These are phyloP conservation scores for Tridacna crocea DNA, from an alignment of 2,888 invertebrate genomes.

Conservation along the genomic window DNA sequence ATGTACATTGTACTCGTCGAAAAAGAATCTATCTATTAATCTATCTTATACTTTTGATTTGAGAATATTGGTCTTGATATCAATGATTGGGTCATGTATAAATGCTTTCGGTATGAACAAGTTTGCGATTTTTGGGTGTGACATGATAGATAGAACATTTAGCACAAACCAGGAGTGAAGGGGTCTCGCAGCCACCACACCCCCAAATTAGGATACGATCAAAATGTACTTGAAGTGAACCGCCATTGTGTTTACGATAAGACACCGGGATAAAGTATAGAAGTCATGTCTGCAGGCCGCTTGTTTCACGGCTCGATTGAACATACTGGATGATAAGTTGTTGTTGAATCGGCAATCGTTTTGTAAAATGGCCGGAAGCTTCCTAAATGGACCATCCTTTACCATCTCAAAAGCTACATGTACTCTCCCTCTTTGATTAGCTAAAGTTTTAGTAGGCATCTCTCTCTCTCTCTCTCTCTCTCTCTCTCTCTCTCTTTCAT, in stretches of 20 bases:
- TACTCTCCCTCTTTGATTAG: not conserved
- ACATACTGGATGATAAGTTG: not conserved
- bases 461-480: not conserved
- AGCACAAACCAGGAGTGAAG: not conserved
- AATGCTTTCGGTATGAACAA: too few relatives aligned
- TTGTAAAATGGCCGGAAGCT: not conserved
- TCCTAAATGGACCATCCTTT: not conserved
- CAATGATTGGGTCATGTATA: too few relatives aligned
- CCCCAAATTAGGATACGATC: constrained; percentile 5
- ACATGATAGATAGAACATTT: too few relatives aligned
- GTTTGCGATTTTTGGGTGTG: too few relatives aligned
- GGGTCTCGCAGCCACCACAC: not conserved
- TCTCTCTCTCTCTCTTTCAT: not conserved
- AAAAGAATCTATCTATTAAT: too few relatives aligned
- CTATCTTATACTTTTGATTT: too few relatives aligned
- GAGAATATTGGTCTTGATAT: too few relatives aligned
- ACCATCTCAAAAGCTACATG: too few relatives aligned
- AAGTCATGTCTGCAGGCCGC: constrained; percentile 18
- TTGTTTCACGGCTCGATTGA: not conserved
- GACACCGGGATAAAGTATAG: not conserved
- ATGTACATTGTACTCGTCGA: too few relatives aligned
- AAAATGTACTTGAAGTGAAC: constrained; percentile 16
- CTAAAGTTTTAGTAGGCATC: not conserved
- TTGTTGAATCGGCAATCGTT: not conserved
- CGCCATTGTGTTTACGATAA: constrained; percentile 14